These are phyloP conservation scores for Lithophane leautieri DNA, from an alignment of 2,888 invertebrate species.

Conservation along the genomic window DNA sequence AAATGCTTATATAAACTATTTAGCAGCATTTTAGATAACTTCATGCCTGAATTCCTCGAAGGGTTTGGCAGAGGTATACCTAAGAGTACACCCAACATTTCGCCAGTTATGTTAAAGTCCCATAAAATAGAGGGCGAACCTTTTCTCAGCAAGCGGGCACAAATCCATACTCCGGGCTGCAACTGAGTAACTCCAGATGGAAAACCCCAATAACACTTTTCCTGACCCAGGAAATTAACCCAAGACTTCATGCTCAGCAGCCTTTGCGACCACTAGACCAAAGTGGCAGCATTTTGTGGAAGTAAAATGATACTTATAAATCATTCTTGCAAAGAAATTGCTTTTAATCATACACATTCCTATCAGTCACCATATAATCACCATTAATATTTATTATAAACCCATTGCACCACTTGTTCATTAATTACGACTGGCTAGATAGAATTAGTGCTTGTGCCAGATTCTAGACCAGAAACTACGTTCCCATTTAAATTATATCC, in stretches of 20 bases:
- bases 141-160: neutral
- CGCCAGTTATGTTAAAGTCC: neutral
- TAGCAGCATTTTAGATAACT: neutral
- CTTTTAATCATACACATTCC: conserved; percentile 1
- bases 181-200: no score
- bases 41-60: neutral
- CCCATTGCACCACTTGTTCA: conserved; percentile 39
- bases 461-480: conserved; percentile 36
- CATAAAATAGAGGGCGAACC: neutral
- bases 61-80: neutral
- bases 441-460: conserved; percentile 50
- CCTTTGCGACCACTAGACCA: neutral
- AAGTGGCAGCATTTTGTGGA: neutral
- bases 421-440: conserved; percentile 40
- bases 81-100: neutral
- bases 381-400: conserved; percentile 54
- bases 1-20: neutral
- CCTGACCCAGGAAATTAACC: neutral
- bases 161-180: no score
- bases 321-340: neutral
- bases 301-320: neutral
- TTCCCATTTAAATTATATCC: conserved; percentile 36
- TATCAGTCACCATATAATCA: neutral
- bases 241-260: neutral
- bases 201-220: neutral